Evolutionary conservation across 2,113 vertebrate species (phyloP).

Genomic region (Osmerus mordax): DNA sequence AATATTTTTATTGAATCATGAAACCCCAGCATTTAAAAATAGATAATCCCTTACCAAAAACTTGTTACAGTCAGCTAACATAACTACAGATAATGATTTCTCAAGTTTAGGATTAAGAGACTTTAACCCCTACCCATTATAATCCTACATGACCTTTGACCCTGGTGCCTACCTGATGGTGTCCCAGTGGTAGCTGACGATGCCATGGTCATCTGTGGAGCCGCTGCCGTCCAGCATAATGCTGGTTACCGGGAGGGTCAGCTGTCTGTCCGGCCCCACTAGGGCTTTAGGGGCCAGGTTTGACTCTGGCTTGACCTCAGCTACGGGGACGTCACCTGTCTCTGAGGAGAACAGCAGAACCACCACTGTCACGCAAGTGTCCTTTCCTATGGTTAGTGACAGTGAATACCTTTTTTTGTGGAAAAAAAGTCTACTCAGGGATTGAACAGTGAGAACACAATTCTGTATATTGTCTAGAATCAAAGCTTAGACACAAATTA

Average conservation of each 20-base stretch:
- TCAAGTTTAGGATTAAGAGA: not conserved
- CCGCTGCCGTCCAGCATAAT: slow-evolving; percentile 75
- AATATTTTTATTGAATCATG: not conserved
- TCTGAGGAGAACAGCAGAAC: slow-evolving; percentile 22
- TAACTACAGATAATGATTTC: not conserved
- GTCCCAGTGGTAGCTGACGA: slow-evolving; percentile 78
- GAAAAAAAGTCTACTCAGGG: too few species aligned
- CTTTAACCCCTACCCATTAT: too few species aligned
- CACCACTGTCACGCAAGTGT: not conserved
- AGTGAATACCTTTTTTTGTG: too few species aligned
- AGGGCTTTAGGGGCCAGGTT: slow-evolving; percentile 79
- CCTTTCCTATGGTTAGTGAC: too few species aligned
- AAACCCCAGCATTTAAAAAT: not conserved
- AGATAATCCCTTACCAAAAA: not conserved
- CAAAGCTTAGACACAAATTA: too few species aligned
- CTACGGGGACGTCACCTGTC: slow-evolving; percentile 71
- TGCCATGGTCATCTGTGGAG: slow-evolving; percentile 79
- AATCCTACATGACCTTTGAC: not conserved
- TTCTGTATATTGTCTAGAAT: too few species aligned
- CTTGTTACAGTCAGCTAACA: too few species aligned
- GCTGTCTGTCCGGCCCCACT: slow-evolving; percentile 77
- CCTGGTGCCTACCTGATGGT: slow-evolving; percentile 69
- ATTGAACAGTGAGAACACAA: too few species aligned
- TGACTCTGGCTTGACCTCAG: slow-evolving; percentile 51
- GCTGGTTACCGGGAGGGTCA: slow-evolving; percentile 75